Evolutionary conservation across 2,113 vertebrate genomes (phyloP).

Genomic region (Orthonyx spaldingii): DNA sequence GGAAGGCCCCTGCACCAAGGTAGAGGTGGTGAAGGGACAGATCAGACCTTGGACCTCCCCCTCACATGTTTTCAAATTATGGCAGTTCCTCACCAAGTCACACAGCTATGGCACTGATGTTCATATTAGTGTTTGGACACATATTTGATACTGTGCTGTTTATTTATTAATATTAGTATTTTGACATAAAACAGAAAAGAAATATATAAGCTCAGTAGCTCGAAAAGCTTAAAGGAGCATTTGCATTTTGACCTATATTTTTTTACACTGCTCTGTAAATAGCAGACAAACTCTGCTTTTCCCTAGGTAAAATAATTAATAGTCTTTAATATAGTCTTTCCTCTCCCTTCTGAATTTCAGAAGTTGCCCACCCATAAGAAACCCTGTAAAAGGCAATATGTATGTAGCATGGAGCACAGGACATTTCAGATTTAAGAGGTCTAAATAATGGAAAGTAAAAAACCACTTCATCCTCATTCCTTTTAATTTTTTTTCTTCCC

Average conservation of each 20-base stretch:
- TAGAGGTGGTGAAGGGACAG: not conserved
- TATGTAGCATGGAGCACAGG: not conserved
- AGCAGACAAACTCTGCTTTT: not conserved
- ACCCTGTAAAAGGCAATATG: not conserved
- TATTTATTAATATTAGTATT: not conserved
- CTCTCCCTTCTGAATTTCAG: not conserved
- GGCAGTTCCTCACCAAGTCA: not conserved
- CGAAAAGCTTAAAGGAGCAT: not conserved
- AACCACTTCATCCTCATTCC: no score
- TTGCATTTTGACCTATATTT: not conserved
- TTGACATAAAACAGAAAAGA: not conserved
- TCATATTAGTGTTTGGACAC: not conserved
- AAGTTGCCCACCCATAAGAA: not conserved
- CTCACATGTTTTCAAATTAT: not conserved
- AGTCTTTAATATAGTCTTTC: not conserved
- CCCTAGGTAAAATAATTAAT: not conserved
- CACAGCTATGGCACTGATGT: not conserved
- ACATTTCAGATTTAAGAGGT: not conserved
- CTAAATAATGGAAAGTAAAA: not conserved
- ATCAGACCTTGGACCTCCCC: not conserved
- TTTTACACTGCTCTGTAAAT: not conserved
- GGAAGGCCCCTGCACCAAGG: rapidly evolving
- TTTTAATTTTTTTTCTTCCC: not conserved
- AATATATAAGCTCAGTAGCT: not conserved
- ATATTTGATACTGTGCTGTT: not conserved